Conservation (phyloP, 1,140 invertebrate genomes). For the Bombus difficillimus region DNA sequence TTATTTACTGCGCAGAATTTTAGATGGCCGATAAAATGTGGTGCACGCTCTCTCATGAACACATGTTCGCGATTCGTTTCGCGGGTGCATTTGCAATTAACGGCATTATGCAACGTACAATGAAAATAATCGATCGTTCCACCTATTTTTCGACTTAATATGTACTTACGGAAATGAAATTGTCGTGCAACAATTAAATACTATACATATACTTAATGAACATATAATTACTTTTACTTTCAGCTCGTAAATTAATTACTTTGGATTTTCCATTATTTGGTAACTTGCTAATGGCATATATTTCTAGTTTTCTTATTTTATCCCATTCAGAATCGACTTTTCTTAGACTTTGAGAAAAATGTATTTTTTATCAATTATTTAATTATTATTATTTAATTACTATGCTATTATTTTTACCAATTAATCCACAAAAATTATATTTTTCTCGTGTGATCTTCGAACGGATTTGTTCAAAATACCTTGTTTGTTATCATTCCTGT, state of each 20-base stretch:
- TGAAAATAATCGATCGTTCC: not conserved
- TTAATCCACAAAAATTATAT: no score
- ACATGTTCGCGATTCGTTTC: slow-evolving; percentile 28
- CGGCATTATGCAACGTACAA: slow-evolving; percentile 16
- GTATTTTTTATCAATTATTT: no score
- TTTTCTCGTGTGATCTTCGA: no score
- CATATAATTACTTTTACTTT: not conserved
- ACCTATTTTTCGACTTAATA: no score
- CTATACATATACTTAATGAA: not conserved
- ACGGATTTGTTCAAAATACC: no score
- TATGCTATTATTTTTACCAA: no score
- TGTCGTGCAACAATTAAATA: not conserved
- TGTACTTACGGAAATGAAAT: not conserved
- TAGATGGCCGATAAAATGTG: slow-evolving; percentile 30
- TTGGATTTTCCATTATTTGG: not conserved
- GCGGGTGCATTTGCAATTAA: slow-evolving; percentile 23
- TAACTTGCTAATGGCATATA: not conserved
- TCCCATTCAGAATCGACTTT: no score
- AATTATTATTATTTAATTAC: no score
- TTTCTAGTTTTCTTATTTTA: not conserved
- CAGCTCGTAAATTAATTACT: not conserved
- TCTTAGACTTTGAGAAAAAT: no score
- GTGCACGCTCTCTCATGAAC: not conserved
- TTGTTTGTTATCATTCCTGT: not conserved
- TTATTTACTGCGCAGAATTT: slow-evolving; percentile 28